Evolutionary conservation across 1,140 invertebrate species (phyloP).

Genomic region (Venustaconcha ellipsiformis): DNA sequence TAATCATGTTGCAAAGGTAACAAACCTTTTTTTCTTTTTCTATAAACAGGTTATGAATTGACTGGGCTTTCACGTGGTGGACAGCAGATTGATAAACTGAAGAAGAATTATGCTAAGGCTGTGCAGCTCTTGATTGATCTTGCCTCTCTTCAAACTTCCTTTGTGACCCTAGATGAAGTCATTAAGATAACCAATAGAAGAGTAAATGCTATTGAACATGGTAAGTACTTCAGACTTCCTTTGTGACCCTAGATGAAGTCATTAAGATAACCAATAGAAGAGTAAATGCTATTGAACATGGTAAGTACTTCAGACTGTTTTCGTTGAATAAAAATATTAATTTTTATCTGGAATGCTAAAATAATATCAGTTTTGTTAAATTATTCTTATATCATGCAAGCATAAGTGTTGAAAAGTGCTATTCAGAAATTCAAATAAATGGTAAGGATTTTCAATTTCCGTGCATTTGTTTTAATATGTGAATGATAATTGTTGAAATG

Average conservation of each 20-base stretch:
- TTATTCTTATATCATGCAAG: too few relatives aligned
- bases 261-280: constrained; percentile 98
- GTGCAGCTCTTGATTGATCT: constrained; percentile 93
- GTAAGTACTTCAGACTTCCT: constrained; percentile 89
- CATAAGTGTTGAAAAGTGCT: too few relatives aligned
- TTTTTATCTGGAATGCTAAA: too few relatives aligned
- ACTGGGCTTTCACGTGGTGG: constrained; percentile 94
- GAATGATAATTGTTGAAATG: too few relatives aligned
- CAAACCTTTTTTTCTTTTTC: not conserved
- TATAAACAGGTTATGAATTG: constrained; percentile 76
- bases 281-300: constrained; percentile 99
- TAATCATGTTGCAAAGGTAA: too few relatives aligned
- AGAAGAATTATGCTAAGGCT: constrained; percentile 94
- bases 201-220: constrained; percentile 99
- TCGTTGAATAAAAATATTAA: too few relatives aligned
- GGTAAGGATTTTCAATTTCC: too few relatives aligned
- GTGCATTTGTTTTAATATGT: too few relatives aligned
- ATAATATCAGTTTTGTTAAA: too few relatives aligned
- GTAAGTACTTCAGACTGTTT: constrained; percentile 71
- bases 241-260: constrained; percentile 96
- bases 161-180: constrained; percentile 96
- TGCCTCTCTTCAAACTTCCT: constrained; percentile 96
- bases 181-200: constrained; percentile 98
- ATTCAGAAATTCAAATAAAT: too few relatives aligned
- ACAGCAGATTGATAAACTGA: constrained; percentile 93